Percentiles rank a stretch among this genome's conserved stretches.
Evolutionary conservation across 2,888 invertebrate genomes (phyloP).

Genomic region (Aethes cnicana): DNA sequence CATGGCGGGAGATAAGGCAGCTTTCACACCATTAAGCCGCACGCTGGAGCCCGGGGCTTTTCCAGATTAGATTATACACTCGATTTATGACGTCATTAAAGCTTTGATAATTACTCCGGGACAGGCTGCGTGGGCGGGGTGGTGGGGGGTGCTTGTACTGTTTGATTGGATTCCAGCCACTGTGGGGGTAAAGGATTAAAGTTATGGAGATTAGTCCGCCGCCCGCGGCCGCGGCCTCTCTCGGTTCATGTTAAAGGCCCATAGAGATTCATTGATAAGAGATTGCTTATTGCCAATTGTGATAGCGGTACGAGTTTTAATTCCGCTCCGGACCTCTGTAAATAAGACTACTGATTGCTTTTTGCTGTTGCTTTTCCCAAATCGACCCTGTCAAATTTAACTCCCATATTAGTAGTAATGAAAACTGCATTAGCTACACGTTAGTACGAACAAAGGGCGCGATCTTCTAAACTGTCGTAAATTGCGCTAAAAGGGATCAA

Average conservation of each 20-base stretch:
- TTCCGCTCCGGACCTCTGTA: slow-evolving; percentile 57
- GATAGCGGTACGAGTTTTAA: slow-evolving; percentile 74
- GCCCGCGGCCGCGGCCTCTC: slow-evolving; percentile 72
- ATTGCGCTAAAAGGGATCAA: slow-evolving; percentile 35
- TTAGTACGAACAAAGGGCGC: slow-evolving; percentile 23
- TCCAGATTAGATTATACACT: slow-evolving; percentile 84
- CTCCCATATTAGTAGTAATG: too few species aligned
- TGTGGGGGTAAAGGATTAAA: slow-evolving; percentile 81
- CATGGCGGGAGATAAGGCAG: slow-evolving; percentile 82
- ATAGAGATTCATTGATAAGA: slow-evolving; percentile 80
- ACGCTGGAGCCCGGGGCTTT: slow-evolving; percentile 82
- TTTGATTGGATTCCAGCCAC: slow-evolving; percentile 82
- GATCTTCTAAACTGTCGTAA: slow-evolving; percentile 33
- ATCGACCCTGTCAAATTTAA: not conserved
- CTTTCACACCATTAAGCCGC: slow-evolving; percentile 83
- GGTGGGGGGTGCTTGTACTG: slow-evolving; percentile 73
- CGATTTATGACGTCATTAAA: slow-evolving; percentile 84
- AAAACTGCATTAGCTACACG: too few species aligned
- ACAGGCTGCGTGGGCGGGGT: slow-evolving; percentile 74
- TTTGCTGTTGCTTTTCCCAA: slow-evolving; percentile 10
- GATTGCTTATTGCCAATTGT: slow-evolving; percentile 81
- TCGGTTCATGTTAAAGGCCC: slow-evolving; percentile 80
- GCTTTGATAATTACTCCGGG: slow-evolving; percentile 83
- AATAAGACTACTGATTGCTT: slow-evolving; percentile 43
- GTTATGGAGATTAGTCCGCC: slow-evolving; percentile 82